Evolutionary conservation across 2,113 vertebrate species (phyloP), one percentile per base, ranked within the genome.

Genomic region (Pseudonaja textilis): DNA sequence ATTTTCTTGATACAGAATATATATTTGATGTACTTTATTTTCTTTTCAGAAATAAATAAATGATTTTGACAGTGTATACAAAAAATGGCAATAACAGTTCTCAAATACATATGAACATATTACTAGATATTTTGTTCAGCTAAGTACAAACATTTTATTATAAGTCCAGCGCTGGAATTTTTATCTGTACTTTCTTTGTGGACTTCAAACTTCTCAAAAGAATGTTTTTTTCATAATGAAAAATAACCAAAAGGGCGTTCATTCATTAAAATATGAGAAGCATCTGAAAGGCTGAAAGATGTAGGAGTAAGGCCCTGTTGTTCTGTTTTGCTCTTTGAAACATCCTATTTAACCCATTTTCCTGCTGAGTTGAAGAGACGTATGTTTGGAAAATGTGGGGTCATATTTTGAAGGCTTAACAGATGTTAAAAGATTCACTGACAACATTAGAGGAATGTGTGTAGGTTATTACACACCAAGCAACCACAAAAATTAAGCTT

Each of bases 231-330:
- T 91, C 95, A 95, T 96, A 96, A 85, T 95, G 96, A 96, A 97
- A 95, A 97, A 95, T 95, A 95, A 96, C 93, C 96, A 96, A 97
- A 95, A 97, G 93, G 94, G 90, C 96, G 97, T 97, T 98, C 96
- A 98, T 98, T 98, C 97, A 97, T 92, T 97, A 97, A 98, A 98
- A 97, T 97, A 98, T 98, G 97, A 94, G 92, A 20, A 94, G 97
- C 97, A 98, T 98, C 94, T 55, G 22, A 96, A 97, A 96, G 94
- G 95, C 96, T 97, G 94, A 95, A 96, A 95, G 95, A 96, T 89
- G 97, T 98, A 97, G 98, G 97, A 97, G 97, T 97, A 94, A 96
- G 91, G 96, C 95, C 94, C 96, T 97, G 97, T 97, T 96, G 81
- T 96, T 94, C 95, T 96, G 91, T 90, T 96, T 90, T 94, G 92